Conservation (phyloP, 2,113 vertebrate genomes). For the Aptenodytes patagonicus region DNA sequence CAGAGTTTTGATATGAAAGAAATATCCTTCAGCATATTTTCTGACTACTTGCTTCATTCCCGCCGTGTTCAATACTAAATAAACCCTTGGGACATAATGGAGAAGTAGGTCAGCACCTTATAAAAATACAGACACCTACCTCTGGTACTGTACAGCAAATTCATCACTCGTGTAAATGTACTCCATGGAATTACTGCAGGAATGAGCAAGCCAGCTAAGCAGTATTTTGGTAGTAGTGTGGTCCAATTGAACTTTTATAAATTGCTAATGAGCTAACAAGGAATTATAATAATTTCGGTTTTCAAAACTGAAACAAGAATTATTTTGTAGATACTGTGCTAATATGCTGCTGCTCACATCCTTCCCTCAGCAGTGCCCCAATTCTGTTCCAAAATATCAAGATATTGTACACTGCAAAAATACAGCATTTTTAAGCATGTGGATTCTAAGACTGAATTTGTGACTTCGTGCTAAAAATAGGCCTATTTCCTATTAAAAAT, state of each 20-base stretch:
- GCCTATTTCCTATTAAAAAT: neutral
- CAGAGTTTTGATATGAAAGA: neutral
- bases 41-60: neutral
- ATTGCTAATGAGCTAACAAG: neutral
- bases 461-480: neutral
- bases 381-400: neutral
- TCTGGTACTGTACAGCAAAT: neutral
- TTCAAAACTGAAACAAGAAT: neutral
- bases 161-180: neutral
- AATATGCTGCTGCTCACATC: neutral
- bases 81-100: neutral
- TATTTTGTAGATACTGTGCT: neutral
- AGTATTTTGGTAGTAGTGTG: neutral
- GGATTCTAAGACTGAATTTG: neutral
- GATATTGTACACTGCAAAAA: neutral
- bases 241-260: neutral
- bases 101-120: neutral
- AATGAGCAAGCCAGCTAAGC: neutral
- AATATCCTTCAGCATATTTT: neutral
- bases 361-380: neutral
- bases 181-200: neutral
- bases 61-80: neutral
- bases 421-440: neutral
- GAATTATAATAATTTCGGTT: neutral
- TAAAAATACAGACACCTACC: neutral